These are phyloP conservation scores for Drosophila barbarae DNA, from an alignment of 2,888 invertebrate genomes.

Conservation along the genomic window DNA sequence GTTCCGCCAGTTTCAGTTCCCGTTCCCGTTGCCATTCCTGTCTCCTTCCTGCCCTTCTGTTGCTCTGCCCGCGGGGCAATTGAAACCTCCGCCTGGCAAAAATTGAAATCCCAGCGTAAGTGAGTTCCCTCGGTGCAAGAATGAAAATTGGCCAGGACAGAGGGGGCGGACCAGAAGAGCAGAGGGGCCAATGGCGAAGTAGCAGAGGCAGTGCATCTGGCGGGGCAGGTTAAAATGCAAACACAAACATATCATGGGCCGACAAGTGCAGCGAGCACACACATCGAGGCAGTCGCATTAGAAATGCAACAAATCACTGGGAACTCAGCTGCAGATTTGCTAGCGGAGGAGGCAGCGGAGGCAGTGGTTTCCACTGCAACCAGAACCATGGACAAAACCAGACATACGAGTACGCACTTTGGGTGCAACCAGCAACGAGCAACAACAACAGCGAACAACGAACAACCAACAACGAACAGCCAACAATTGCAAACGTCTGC, in stretches of 20 bases:
- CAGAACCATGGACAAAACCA: constrained; percentile 57
- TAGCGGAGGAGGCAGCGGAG: constrained; percentile 16
- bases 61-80: constrained; percentile 53
- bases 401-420: constrained; percentile 69
- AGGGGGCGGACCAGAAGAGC: neutral
- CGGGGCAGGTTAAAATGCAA: constrained; percentile 34
- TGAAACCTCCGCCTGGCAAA: constrained; percentile 57
- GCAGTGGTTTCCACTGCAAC: constrained; percentile 36
- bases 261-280: constrained; percentile 55
- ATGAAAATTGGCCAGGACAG: constrained; percentile 52
- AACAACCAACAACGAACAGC: constrained; percentile 21
- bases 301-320: constrained; percentile 71
- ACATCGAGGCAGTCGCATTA: constrained; percentile 69
- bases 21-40: constrained; percentile 23
- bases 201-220: constrained; percentile 17
- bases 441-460: constrained; percentile 10
- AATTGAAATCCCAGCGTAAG: constrained; percentile 62
- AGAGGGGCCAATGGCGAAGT: neutral
- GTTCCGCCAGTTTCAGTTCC: constrained; percentile 24
- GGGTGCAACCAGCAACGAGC: constrained; percentile 58
- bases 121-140: constrained; percentile 61
- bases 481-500: constrained; percentile 59
- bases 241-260: constrained; percentile 48
- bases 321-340: constrained; percentile 35
- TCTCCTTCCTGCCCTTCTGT: constrained; percentile 32